Percentiles rank a stretch among this genome's conserved stretches.
phyloP scores from a whole-genome alignment of 2,888 invertebrate genomes.

The Habrosyne pyritoides region DNA sequence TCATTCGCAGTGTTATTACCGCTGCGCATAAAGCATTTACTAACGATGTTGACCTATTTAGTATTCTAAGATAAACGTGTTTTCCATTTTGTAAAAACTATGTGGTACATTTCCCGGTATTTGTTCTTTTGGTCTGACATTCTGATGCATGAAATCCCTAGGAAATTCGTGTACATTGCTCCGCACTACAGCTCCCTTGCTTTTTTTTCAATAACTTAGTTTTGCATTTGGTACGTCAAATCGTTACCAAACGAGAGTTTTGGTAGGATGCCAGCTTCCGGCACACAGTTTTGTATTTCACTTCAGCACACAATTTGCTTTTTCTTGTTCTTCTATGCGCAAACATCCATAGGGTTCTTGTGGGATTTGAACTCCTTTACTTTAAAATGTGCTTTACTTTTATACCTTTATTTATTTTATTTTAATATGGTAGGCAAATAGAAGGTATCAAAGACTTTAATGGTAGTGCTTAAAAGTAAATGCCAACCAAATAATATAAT shows the following conservation, averaged over 20 bases:
- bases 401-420: too few species aligned
- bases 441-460: too few species aligned
- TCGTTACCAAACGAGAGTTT: constrained; percentile 46
- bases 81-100: neutral
- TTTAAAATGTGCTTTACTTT: too few species aligned
- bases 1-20: too few species aligned
- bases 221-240: constrained; percentile 42
- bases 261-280: constrained; percentile 50
- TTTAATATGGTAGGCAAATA: too few species aligned
- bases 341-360: neutral
- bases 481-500: too few species aligned
- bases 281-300: constrained; percentile 36
- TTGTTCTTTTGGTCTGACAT: too few species aligned
- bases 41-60: too few species aligned
- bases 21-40: too few species aligned
- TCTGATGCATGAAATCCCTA: too few species aligned
- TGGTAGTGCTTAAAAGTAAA: too few species aligned
- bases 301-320: constrained; percentile 26
- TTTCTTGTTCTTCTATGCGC: constrained; percentile 7
- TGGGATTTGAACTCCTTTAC: neutral
- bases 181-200: neutral
- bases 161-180: neutral
- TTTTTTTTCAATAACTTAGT: constrained; percentile 39
- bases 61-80: neutral
- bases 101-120: too few species aligned